These are phyloP conservation scores for Columba janthina DNA, from an alignment of 2,113 vertebrate species.

Conservation along the genomic window DNA sequence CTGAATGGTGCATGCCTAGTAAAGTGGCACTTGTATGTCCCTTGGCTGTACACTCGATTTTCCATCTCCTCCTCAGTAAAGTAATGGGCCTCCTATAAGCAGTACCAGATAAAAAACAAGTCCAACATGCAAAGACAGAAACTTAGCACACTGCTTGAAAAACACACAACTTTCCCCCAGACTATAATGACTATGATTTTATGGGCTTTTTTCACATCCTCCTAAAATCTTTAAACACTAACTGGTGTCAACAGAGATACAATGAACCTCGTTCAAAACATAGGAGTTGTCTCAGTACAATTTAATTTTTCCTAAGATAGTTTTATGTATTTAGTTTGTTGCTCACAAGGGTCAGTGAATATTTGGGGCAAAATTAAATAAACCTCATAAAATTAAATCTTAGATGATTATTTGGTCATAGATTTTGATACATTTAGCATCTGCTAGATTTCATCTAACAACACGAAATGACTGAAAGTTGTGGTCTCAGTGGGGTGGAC, in stretches of 20 bases:
- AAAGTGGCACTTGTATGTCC: slow-evolving; percentile 50
- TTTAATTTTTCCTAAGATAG: slow-evolving; percentile 9
- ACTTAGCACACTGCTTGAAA: not conserved
- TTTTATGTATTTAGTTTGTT: not conserved
- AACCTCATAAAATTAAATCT: not conserved
- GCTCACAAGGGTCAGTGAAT: not conserved
- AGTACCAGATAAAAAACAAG: not conserved
- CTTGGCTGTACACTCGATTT: slow-evolving; percentile 20
- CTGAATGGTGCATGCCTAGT: slow-evolving; percentile 38
- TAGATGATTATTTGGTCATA: not conserved
- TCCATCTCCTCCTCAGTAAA: not conserved
- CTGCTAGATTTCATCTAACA: not conserved
- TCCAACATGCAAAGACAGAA: not conserved
- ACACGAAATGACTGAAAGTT: not conserved
- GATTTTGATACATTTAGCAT: not conserved
- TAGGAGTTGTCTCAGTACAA: not conserved
- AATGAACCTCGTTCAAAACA: not conserved
- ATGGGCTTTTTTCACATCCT: slow-evolving; percentile 8
- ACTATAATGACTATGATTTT: not conserved
- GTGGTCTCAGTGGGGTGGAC: not conserved
- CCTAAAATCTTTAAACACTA: slow-evolving; percentile 9
- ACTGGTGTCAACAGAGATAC: not conserved
- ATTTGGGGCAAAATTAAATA: not conserved
- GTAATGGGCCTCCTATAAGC: not conserved
- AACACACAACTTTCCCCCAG: slow-evolving; percentile 17